Evolutionary conservation across 2,113 vertebrate genomes (phyloP).

Genomic region (Ammodytes marinus): DNA sequence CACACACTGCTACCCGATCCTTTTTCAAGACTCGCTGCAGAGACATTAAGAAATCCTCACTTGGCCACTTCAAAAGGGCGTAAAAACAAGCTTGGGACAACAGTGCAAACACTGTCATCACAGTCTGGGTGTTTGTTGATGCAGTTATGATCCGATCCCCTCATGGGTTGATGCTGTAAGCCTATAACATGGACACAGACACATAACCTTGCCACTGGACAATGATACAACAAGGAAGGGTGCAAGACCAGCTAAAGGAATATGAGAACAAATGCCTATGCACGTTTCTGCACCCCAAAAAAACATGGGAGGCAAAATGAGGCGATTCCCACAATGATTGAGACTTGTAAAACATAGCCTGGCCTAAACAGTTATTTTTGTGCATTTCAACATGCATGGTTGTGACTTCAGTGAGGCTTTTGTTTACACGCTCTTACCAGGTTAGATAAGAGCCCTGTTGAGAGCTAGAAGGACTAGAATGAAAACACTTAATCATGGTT

Average conservation of each 20-base stretch:
- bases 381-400: too few species aligned
- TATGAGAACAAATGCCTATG: too few species aligned
- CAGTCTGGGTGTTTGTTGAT: background rate
- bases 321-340: too few species aligned
- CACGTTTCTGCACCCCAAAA: too few species aligned
- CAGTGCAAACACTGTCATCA: background rate
- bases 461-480: background rate
- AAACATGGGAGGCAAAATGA: too few species aligned
- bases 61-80: background rate
- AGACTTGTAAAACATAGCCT: too few species aligned
- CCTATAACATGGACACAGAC: background rate
- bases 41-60: constrained; percentile 14
- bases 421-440: background rate
- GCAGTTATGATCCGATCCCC: background rate
- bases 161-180: background rate
- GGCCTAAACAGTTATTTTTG: too few species aligned
- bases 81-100: background rate
- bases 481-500: background rate
- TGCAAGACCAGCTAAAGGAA: too few species aligned
- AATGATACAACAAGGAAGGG: background rate
- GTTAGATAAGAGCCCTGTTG: background rate
- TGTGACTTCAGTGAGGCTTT: background rate
- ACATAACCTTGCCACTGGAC: too few species aligned
- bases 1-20: background rate
- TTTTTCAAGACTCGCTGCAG: constrained; percentile 23